Conservation (phyloP, 1,140 invertebrate genomes). For the Condylostylus longicornis region DNA sequence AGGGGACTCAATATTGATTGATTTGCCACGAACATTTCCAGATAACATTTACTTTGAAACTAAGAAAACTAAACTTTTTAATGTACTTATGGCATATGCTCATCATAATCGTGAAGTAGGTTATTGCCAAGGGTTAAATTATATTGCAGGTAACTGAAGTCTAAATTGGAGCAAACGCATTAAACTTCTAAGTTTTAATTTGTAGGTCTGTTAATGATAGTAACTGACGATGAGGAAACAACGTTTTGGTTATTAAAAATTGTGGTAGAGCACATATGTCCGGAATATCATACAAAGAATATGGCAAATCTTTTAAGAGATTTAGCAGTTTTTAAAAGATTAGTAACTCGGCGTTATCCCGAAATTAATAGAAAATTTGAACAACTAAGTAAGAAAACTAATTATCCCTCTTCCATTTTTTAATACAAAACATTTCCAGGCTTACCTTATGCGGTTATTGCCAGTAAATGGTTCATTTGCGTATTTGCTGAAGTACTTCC, state of each 20-base stretch:
- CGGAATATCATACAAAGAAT: conserved; percentile 73
- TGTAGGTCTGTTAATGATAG: conserved; percentile 59
- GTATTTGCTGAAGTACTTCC: conserved; percentile 82
- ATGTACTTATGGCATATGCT: conserved; percentile 77
- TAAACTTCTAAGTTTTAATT: conserved; percentile 4
- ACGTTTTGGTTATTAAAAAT: conserved; percentile 83
- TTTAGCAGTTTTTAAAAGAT: conserved; percentile 70
- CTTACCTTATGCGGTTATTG: conserved; percentile 72
- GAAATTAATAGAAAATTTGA: conserved; percentile 64
- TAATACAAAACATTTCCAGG: conserved; percentile 18
- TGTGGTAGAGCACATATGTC: conserved; percentile 71
- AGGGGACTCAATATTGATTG: conserved; percentile 66
- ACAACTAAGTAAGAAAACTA: conserved; percentile 37
- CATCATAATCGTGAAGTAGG: conserved; percentile 73
- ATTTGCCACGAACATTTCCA: conserved; percentile 78
- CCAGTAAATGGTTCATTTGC: conserved; percentile 90
- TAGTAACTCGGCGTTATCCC: conserved; percentile 66
- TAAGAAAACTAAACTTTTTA: conserved; percentile 60
- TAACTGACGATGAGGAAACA: conserved; percentile 76
- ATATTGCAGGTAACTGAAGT: conserved; percentile 49
- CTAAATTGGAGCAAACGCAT: too few relatives aligned
- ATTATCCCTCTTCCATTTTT: not conserved
- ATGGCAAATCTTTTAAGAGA: conserved; percentile 79
- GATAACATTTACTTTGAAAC: conserved; percentile 84
- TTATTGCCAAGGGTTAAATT: conserved; percentile 90